Conservation (phyloP, 1,140 invertebrate genomes). For the Oncopodura yosiiana region DNA sequence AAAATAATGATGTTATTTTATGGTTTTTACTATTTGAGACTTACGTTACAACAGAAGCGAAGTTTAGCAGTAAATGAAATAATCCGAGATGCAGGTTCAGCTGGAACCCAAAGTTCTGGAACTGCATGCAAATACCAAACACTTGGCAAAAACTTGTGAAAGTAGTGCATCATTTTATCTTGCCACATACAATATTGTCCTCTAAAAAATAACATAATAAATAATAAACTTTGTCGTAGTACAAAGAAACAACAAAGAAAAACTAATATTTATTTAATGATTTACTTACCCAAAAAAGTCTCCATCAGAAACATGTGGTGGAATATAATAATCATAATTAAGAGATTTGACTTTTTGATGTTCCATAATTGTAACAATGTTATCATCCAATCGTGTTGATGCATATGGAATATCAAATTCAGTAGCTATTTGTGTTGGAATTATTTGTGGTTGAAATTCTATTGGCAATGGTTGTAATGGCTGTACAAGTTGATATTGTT, state of each 20-base stretch:
- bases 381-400: too few species aligned
- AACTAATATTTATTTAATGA: not conserved
- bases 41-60: slow-evolving; percentile 22
- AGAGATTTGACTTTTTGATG: too few species aligned
- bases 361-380: too few species aligned
- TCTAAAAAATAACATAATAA: slow-evolving; percentile 6
- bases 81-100: not conserved
- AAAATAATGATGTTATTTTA: not conserved
- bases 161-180: slow-evolving; percentile 11
- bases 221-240: not conserved
- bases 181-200: slow-evolving; percentile 20
- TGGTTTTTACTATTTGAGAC: not conserved
- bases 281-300: slow-evolving; percentile 19
- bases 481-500: too few species aligned
- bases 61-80: slow-evolving; percentile 16
- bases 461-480: too few species aligned
- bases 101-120: slow-evolving; percentile 1
- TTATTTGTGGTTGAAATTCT: too few species aligned
- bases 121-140: slow-evolving; percentile 15
- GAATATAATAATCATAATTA: slow-evolving; percentile 17
- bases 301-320: slow-evolving; percentile 13
- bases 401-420: too few species aligned
- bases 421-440: too few species aligned
- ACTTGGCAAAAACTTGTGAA: not conserved
- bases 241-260: not conserved